These are phyloP conservation scores for Trachelus iudaicus DNA, from an alignment of 2,888 invertebrate genomes.

Conservation along the genomic window DNA sequence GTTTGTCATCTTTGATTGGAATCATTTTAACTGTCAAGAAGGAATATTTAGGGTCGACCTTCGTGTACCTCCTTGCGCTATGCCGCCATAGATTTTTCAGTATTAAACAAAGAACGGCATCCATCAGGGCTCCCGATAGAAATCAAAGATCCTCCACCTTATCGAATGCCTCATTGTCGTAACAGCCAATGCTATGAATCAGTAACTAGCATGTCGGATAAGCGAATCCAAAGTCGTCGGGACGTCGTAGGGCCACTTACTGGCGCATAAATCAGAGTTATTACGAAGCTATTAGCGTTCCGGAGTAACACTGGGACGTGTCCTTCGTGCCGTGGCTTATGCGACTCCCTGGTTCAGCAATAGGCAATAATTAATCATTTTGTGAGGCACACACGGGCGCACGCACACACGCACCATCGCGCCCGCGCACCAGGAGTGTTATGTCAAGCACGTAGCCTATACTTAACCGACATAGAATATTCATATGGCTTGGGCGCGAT, in stretches of 20 bases:
- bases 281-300: constrained; percentile 60
- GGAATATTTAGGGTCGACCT: neutral
- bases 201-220: neutral
- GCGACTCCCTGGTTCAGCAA: constrained; percentile 34
- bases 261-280: constrained; percentile 61
- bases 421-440: constrained; percentile 29
- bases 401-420: constrained; percentile 9
- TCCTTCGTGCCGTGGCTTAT: constrained; percentile 43
- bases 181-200: neutral
- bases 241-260: constrained; percentile 47
- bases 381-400: constrained; percentile 33
- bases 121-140: neutral
- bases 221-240: constrained; percentile 1
- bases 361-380: constrained; percentile 62
- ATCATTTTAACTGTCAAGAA: neutral
- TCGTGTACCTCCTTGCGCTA: neutral
- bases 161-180: neutral
- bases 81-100: neutral
- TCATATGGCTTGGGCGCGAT: constrained; percentile 53
- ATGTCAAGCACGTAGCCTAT: constrained; percentile 50
- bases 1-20: neutral
- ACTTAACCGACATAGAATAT: constrained; percentile 58
- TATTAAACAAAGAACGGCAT: neutral
- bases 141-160: neutral
- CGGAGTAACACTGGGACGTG: constrained; percentile 58